phyloP scores from a whole-genome alignment of 37 sponge, comb jelly and placozoan species.

The Ephydatia muelleri region DNA sequence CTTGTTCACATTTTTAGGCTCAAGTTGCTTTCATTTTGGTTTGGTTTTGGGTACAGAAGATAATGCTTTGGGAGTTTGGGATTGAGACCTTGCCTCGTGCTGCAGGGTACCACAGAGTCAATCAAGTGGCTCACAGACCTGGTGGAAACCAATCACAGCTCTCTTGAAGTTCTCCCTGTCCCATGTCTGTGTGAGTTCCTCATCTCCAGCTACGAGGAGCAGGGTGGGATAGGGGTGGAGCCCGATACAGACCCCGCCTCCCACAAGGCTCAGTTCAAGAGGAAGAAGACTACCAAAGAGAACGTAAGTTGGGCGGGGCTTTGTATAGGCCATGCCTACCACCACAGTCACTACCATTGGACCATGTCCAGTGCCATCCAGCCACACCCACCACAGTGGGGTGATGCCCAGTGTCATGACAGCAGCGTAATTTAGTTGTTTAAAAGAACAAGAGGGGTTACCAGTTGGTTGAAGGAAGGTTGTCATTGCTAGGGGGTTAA shows the following conservation, averaged over 20 bases:
- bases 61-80: not conserved
- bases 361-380: too few species aligned
- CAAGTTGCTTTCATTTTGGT: too few species aligned
- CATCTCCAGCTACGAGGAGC: constrained; percentile 71
- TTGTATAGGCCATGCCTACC: not conserved
- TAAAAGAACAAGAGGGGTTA: too few species aligned
- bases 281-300: constrained; percentile 48
- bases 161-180: constrained; percentile 91
- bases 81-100: not conserved
- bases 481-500: too few species aligned
- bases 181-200: constrained; percentile 99
- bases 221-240: constrained; percentile 29
- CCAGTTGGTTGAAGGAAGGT: too few species aligned
- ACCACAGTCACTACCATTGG: too few species aligned
- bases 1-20: too few species aligned
- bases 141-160: constrained; percentile 81
- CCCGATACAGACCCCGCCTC: constrained; percentile 28
- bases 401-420: too few species aligned
- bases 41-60: not conserved
- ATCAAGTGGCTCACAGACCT: constrained; percentile 97
- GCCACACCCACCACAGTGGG: too few species aligned
- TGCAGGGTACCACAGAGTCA: constrained; percentile 84
- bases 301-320: constrained; percentile 31
- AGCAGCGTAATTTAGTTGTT: too few species aligned
- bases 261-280: constrained; percentile 66